A percentile compares a stretch with the other conserved stretches of the same genome.
Evolutionary conservation across 2,888 invertebrate species (phyloP).

Genomic region (Dryomyza anilis): DNA sequence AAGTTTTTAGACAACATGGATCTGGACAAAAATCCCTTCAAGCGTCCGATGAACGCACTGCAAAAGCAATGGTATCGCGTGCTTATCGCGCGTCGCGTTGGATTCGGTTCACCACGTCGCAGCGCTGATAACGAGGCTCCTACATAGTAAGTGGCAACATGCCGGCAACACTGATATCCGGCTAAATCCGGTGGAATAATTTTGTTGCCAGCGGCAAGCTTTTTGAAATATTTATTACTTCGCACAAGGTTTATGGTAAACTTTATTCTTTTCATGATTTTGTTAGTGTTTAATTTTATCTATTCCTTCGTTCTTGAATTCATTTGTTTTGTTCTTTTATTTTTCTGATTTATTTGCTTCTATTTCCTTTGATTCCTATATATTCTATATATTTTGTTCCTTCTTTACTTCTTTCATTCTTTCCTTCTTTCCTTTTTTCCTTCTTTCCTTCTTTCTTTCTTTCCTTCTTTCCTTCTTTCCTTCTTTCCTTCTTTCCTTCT

Average conservation of each 20-base stretch:
- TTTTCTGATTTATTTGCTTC: background rate
- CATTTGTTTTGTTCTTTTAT: background rate
- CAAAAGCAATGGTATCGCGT: conserved; percentile 60
- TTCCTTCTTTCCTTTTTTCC: background rate
- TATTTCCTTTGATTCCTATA: background rate
- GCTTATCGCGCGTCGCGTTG: conserved; percentile 54
- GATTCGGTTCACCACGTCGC: conserved; percentile 44
- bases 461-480: background rate
- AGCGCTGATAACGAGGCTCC: conserved; percentile 15
- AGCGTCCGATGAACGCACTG: conserved; percentile 58
- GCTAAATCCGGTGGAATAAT: background rate
- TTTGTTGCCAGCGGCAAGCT: too few species aligned
- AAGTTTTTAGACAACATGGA: too few species aligned
- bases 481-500: background rate
- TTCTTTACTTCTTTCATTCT: background rate
- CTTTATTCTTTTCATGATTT: too few species aligned
- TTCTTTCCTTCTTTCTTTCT: background rate
- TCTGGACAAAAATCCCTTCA: conserved; percentile 51
- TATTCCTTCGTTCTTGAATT: background rate
- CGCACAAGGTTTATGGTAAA: too few species aligned
- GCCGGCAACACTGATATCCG: background rate
- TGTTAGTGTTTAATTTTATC: background rate
- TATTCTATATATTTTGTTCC: too few species aligned
- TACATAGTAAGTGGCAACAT: conserved; percentile 28
- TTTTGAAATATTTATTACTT: background rate